These are phyloP conservation scores for Oryzias curvinotus DNA, from an alignment of 2,113 vertebrate species.

Conservation along the genomic window DNA sequence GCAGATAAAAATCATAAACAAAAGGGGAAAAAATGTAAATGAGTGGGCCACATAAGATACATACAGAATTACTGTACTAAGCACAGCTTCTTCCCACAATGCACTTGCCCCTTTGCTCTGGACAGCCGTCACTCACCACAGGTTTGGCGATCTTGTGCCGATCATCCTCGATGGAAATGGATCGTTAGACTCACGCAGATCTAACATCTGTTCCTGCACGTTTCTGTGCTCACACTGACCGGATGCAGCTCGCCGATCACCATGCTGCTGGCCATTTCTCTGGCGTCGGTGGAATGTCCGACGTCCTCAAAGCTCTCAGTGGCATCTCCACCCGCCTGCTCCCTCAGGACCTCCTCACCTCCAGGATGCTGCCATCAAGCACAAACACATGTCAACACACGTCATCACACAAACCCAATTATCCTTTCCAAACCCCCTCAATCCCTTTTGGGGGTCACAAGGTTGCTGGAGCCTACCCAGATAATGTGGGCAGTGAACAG, in stretches of 20 bases:
- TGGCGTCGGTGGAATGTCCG: conserved; percentile 91
- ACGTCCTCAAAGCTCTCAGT: conserved; percentile 97
- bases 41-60: neutral
- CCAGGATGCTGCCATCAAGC: conserved; percentile 85
- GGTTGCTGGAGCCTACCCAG: no score
- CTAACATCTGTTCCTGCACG: no score
- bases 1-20: no score
- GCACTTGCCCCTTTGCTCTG: neutral
- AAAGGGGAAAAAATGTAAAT: no score
- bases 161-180: conserved; percentile 81
- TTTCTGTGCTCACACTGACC: conserved; percentile 68
- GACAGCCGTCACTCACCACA: conserved; percentile 74
- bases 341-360: conserved; percentile 93
- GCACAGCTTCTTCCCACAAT: conserved; percentile 20
- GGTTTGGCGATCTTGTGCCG: conserved; percentile 80
- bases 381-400: conserved; percentile 1
- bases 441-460: no score
- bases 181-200: neutral
- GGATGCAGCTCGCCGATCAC: conserved; percentile 93
- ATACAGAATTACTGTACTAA: neutral
- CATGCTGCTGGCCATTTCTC: conserved; percentile 77
- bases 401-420: no score
- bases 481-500: no score
- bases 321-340: conserved; percentile 92
- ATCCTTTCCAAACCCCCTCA: no score